Evolutionary conservation across 2,113 vertebrate genomes (phyloP).

Genomic region (Salminus brasiliensis): DNA sequence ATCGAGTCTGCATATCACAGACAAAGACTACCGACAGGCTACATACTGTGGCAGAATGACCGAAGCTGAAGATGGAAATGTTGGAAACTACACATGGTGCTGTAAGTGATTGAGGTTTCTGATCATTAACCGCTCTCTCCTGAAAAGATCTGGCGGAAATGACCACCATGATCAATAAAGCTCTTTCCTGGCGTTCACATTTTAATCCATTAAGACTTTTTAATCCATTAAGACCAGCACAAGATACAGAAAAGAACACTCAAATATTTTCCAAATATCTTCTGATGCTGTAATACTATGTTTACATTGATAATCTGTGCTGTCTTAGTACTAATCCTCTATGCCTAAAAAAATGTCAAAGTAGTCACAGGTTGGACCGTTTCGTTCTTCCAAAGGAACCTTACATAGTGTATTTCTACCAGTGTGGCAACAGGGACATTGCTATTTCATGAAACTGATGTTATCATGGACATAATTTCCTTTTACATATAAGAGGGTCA

Average conservation of each 20-base stretch:
- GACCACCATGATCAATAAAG: constrained; percentile 75
- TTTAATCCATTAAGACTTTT: constrained; percentile 77
- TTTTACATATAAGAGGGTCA: no score
- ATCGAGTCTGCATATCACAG: not conserved
- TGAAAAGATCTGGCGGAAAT: constrained; percentile 60
- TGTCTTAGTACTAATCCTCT: no score
- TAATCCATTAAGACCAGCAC: constrained; percentile 44
- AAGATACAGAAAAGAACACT: not conserved
- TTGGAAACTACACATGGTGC: constrained; percentile 27
- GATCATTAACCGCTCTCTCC: constrained; percentile 64
- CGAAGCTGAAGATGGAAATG: not conserved
- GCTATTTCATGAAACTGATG: no score
- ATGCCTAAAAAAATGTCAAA: no score
- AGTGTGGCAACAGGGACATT: no score
- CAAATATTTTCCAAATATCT: no score
- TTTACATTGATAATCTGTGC: no score
- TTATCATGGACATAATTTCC: no score
- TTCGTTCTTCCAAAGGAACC: no score
- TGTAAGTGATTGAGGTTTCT: constrained; percentile 36
- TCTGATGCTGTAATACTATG: no score
- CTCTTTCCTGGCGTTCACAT: constrained; percentile 77
- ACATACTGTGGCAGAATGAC: not conserved
- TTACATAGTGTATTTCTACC: no score
- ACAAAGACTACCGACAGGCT: not conserved
- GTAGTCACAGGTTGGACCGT: no score